These are phyloP conservation scores for Psilanteris sp. DNA, from an alignment of 1,140 invertebrate genomes.

Conservation along the genomic window DNA sequence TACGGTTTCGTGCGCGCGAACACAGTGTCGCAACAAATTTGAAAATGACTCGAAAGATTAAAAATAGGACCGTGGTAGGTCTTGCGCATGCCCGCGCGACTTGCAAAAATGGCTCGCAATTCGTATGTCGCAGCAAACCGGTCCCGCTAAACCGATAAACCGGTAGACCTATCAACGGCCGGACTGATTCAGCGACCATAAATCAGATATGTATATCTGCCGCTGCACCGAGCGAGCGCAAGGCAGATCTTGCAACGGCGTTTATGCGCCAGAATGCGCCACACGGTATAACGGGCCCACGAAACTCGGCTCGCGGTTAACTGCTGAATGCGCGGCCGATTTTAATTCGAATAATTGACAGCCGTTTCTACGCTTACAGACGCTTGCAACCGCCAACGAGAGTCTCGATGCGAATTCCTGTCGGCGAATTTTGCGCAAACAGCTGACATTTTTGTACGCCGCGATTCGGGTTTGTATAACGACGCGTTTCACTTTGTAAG, in stretches of 20 bases:
- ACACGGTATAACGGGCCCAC: conserved; percentile 27
- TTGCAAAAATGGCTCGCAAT: conserved; percentile 29
- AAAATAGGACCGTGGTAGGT: conserved; percentile 12
- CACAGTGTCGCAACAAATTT: not conserved
- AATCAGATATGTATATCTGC: conserved; percentile 45
- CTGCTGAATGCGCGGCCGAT: no score
- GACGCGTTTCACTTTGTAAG: no score
- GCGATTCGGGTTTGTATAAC: no score
- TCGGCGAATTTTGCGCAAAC: no score
- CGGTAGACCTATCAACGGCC: conserved; percentile 29
- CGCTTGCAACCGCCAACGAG: no score
- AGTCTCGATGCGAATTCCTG: no score
- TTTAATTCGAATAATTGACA: not conserved
- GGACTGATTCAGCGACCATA: conserved; percentile 34
- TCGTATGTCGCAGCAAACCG: conserved; percentile 33
- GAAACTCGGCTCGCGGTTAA: conserved; percentile 10
- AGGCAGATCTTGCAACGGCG: conserved; percentile 25
- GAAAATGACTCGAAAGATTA: conserved; percentile 3
- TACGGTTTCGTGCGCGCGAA: no score
- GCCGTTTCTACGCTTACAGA: no score
- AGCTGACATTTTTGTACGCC: no score
- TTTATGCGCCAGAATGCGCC: conserved; percentile 25
- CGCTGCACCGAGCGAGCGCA: conserved; percentile 15
- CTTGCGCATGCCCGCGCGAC: not conserved
- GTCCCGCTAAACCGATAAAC: conserved; percentile 38